Conservation (phyloP, 92 coral and sea anemone species). For the Ricordea florida region DNA sequence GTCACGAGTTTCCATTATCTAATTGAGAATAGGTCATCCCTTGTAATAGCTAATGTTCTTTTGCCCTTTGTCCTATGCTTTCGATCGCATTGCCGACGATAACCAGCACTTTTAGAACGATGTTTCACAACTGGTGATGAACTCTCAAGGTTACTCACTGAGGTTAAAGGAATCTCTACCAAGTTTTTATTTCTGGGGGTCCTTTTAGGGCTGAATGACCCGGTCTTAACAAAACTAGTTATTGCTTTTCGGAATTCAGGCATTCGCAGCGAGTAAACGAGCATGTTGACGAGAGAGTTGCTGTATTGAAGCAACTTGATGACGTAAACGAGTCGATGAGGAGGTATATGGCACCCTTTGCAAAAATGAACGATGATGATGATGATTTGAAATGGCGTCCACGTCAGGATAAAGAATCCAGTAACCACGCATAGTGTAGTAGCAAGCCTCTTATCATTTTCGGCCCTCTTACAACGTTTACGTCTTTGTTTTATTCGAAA, state of each 20-base stretch:
- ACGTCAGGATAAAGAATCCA: conserved; percentile 36
- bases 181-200: too few relatives aligned
- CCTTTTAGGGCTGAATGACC: too few relatives aligned
- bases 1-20: too few relatives aligned
- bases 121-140: too few relatives aligned
- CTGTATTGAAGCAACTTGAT: conserved; percentile 58
- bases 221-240: too few relatives aligned
- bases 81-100: too few relatives aligned
- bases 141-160: too few relatives aligned
- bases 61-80: too few relatives aligned
- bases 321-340: neutral
- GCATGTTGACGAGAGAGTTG: conserved; percentile 56
- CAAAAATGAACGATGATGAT: conserved; percentile 53
- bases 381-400: conserved; percentile 60
- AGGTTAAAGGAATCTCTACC: too few relatives aligned
- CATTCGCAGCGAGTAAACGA: conserved; percentile 49
- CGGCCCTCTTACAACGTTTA: neutral
- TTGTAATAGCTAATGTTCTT: too few relatives aligned
- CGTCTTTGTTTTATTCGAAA: neutral
- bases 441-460: conserved; percentile 43
- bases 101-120: too few relatives aligned
- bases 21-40: too few relatives aligned
- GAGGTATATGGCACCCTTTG: conserved; percentile 1
- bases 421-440: conserved; percentile 43
- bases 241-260: conserved; percentile 54